Base-by-base conservation (phyloP, 2,113 vertebrate species). In the Malurus alboscapulatus region DNA sequence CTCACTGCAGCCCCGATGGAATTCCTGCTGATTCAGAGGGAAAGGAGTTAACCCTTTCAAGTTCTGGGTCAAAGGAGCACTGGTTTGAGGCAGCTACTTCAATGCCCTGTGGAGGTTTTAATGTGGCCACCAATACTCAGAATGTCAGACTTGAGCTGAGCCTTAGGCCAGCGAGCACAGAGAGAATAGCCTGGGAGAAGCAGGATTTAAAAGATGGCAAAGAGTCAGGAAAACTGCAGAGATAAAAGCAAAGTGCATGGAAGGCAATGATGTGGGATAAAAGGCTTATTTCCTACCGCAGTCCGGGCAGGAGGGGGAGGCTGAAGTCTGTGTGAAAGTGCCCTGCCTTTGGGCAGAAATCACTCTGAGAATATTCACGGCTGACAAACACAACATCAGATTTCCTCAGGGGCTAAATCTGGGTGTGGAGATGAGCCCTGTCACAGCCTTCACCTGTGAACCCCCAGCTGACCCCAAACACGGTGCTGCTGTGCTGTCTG, bases 21-120 rank as follows among this genome's bases (percentile, higher is more conserved):
- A 85, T 38, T 90, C 71, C 92, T 8, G 48, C 95, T 65, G 92
- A 63, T 85, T 32, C 86, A 68, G 86, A 85, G 61, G 62, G 38
- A 83, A 36, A 90, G 53, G 89, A 55, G 72, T 95, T 95, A 95
- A 96, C 92, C 92, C 95, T 95, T 92, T 50, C 67, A 51, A 73
- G 45, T 76, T 92, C 80, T 73, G 89, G 67, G 89, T 83, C 92
- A 92, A 83, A 95, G 83, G 75, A 90, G 58, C 58, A 3, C 66
- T 51, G 75, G 50, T 59, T 40, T 42, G 71, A 88, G 76, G 38
- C 93, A 92, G 76, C 62, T 18, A 29, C 79, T 90, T 94, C 92
- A 80, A 16, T 88, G 84, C 66, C 14, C 16, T 17, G 34, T 12
- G 63, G 21, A 61, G 42, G 87, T 84, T 92, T 91, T 84, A 16